phyloP scores from a whole-genome alignment of 1,140 invertebrate species.

The Teleopsis dalmanni region DNA sequence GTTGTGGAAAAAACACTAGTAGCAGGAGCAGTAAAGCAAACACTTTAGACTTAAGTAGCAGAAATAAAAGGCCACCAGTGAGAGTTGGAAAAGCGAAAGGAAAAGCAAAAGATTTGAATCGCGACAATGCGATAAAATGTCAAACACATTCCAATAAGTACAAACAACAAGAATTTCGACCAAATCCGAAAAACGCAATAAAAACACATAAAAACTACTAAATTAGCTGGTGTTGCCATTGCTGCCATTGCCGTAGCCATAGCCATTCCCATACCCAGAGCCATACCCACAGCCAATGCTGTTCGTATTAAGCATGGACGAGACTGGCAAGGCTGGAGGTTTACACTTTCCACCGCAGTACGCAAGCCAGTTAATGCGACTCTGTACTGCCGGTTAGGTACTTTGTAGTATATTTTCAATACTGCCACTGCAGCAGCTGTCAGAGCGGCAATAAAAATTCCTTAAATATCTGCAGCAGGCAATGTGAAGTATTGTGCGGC shows the following conservation, averaged over 20 bases:
- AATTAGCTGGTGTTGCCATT: constrained; percentile 10
- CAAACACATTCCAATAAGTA: constrained; percentile 5
- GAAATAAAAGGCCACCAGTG: background rate
- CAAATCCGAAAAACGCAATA: background rate
- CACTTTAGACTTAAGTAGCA: background rate
- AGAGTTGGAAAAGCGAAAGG: background rate
- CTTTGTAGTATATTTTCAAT: no score
- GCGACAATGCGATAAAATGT: constrained; percentile 8
- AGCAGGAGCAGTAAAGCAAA: no score
- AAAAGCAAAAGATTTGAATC: constrained; percentile 2
- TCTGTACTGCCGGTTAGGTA: no score
- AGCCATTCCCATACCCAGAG: background rate
- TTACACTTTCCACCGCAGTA: background rate
- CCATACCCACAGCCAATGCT: background rate
- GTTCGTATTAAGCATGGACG: background rate
- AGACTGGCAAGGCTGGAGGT: background rate
- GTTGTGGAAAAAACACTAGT: no score
- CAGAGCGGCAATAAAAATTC: constrained; percentile 14
- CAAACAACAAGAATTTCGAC: background rate
- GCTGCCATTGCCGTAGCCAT: background rate
- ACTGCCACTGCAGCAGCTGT: constrained; percentile 5
- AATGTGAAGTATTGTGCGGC: constrained; percentile 2
- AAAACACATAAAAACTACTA: constrained; percentile 12
- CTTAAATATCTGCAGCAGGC: constrained; percentile 12
- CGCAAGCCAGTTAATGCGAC: no score